Evolutionary conservation across 2,797 vertebrate species (phyloP).

Genomic region (Anabacerthia variegaticeps): DNA sequence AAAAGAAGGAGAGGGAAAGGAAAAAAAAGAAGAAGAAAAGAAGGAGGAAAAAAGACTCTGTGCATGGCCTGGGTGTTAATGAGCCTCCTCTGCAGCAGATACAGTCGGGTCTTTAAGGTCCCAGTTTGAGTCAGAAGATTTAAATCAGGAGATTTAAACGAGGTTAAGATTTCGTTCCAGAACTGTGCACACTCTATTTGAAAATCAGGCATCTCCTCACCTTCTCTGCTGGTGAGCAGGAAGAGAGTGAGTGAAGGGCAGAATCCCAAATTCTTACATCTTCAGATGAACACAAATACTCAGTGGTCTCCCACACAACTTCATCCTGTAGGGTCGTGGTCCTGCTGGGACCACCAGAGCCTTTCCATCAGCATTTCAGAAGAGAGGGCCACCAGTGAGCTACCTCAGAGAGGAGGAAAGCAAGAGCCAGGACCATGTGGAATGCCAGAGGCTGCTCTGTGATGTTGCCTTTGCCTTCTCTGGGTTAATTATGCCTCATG

Average conservation of each 20-base stretch:
- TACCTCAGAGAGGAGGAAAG: background rate
- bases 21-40: background rate
- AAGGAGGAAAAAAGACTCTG: background rate
- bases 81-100: background rate
- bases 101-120: background rate
- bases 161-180: background rate
- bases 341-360: background rate
- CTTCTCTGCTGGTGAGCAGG: background rate
- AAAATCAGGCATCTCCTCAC: background rate
- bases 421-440: background rate
- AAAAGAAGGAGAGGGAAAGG: background rate
- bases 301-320: background rate
- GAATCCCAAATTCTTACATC: background rate
- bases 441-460: background rate
- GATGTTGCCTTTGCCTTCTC: background rate
- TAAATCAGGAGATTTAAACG: background rate
- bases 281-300: background rate
- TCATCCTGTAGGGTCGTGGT: background rate
- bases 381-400: background rate
- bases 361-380: background rate
- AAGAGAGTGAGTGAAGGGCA: background rate
- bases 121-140: background rate
- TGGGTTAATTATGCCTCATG: background rate
- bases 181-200: rapidly evolving
- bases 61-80: conserved; percentile 6